Base-by-base conservation (phyloP, 2,888 invertebrate species). In the Melanostoma mellinum region DNA sequence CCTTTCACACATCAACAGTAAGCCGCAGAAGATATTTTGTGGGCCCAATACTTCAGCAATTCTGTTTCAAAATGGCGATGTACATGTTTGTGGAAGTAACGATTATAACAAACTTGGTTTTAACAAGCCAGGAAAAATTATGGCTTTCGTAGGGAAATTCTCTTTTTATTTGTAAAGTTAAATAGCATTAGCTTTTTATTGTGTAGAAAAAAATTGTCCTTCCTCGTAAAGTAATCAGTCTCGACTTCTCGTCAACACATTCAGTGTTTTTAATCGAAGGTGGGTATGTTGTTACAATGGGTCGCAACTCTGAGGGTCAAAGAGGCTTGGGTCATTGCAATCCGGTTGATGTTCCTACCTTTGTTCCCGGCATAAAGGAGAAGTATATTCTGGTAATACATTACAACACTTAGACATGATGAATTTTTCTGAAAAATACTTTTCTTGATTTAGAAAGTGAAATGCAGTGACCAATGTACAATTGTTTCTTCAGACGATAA, bases 61-160 rank as follows among this genome's bases (percentile, higher is more conserved):
- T 36, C 89, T 95, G 5, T 93, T 94, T 9, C 91, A 92, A 65
- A 92, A 92, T 74, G 94, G 94, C 2, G 92, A 92, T 44, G 89
- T 95, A 46, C 92, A 94, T 78, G 94, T 93, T 4, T 94, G 94
- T 88, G 95, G 95, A 9, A 92, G 92, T 79, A 94, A 94, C 87
- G 90, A 92, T 55, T 91, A 93, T 88, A 94, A 94, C 87, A 95
- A 95, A 88, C 90, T 95, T 46, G 95, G 94, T 35, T 92, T 95
- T 36, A 88, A 89, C 67, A 89, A 89, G 35, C 82, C 90, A 2
- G 86, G 88, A 44, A 89, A 89, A 77, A 88, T 91, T 33, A 89
- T 88, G 65, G 87, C 88, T 44, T 89, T 91, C 86, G 90, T 90
- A 87, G 88, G 78, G 9, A 10, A n/a, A 0, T 48, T 20, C 20